phyloP scores from a whole-genome alignment of 2,113 vertebrate species.

The Aleadryas rufinucha region DNA sequence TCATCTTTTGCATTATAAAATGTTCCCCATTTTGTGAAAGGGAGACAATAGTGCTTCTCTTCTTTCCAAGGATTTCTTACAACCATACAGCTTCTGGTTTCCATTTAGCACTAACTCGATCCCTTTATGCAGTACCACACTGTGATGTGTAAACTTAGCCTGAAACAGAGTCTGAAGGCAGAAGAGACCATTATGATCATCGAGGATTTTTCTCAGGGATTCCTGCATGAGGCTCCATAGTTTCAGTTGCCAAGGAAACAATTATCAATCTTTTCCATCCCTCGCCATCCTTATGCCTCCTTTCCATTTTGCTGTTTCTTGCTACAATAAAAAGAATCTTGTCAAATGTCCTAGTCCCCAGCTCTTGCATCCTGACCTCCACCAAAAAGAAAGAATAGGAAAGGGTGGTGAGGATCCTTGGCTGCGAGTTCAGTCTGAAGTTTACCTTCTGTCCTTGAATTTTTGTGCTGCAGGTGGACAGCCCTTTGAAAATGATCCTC shows the following conservation, averaged over 20 bases:
- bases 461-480: background rate
- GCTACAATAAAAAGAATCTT: background rate
- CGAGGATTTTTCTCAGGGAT: slow-evolving; percentile 35
- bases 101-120: background rate
- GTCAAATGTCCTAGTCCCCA: background rate
- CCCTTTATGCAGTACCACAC: slow-evolving; percentile 21
- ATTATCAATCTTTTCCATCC: slow-evolving; percentile 39
- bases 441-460: background rate
- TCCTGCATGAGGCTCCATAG: background rate
- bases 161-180: slow-evolving; percentile 7
- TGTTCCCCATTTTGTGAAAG: background rate
- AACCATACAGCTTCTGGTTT: background rate
- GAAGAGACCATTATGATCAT: slow-evolving; percentile 11
- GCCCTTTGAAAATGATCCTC: background rate
- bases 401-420: background rate
- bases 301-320: slow-evolving; percentile 11
- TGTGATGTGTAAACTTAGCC: slow-evolving; percentile 10
- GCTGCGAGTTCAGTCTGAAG: background rate
- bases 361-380: background rate
- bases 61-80: background rate
- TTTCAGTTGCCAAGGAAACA: slow-evolving; percentile 58
- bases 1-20: background rate
- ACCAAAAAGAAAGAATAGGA: background rate
- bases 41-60: background rate
- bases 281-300: background rate